phyloP scores from a whole-genome alignment of 2,797 vertebrate species.

The Sebastes minor region DNA sequence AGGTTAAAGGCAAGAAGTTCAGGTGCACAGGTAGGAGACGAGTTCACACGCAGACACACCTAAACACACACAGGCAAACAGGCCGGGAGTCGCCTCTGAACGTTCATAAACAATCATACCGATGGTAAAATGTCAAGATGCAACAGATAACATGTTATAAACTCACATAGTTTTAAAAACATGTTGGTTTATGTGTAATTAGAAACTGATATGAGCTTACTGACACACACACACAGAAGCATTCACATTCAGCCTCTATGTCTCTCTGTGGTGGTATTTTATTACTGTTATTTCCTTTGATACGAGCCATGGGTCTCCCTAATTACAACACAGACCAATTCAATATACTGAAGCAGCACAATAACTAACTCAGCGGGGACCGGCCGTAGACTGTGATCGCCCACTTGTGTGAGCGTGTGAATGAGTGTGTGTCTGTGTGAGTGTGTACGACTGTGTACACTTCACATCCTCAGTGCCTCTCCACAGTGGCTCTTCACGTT shows the following conservation, averaged over 20 bases:
- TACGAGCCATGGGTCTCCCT: constrained; percentile 48
- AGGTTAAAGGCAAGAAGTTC: constrained; percentile 99
- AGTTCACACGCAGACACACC: neutral
- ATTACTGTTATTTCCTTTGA: constrained; percentile 52
- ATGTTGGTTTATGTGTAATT: constrained; percentile 4
- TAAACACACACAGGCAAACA: neutral
- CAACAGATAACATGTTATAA: neutral
- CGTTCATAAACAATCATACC: neutral
- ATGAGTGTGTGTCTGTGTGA: neutral
- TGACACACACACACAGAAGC: neutral
- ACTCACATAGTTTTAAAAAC: neutral
- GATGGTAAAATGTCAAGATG: neutral
- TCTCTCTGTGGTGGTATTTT: constrained; percentile 9
- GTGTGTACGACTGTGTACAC: neutral
- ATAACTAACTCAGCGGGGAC: constrained; percentile 50
- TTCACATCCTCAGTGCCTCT: neutral
- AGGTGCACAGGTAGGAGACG: constrained; percentile 93
- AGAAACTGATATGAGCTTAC: constrained; percentile 87
- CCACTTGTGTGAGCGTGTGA: constrained; percentile 48
- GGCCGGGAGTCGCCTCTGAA: neutral
- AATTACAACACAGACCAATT: constrained; percentile 56
- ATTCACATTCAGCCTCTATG: neutral
- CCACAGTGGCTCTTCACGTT: neutral
- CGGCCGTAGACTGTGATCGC: constrained; percentile 23
- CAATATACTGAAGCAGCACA: constrained; percentile 37